Conservation (phyloP, 2,113 vertebrate genomes). For the Nycticorax nycticorax region DNA sequence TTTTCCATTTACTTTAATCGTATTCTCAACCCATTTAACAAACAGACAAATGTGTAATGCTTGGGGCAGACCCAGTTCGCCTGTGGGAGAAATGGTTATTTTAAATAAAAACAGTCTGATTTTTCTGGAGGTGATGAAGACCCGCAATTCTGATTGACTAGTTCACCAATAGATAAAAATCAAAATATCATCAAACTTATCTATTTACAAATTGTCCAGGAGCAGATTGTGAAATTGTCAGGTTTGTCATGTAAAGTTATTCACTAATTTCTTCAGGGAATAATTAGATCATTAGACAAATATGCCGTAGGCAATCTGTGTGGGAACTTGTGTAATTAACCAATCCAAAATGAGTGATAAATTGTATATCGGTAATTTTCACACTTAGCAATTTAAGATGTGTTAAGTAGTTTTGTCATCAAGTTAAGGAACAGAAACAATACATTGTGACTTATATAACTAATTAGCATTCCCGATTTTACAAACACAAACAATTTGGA, state of each 20-base stretch:
- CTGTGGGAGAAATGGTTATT: slow-evolving; percentile 58
- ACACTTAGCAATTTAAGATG: slow-evolving; percentile 63
- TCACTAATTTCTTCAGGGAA: slow-evolving; percentile 70
- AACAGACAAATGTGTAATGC: slow-evolving; percentile 55
- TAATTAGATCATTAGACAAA: slow-evolving; percentile 65
- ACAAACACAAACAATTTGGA: slow-evolving; percentile 70
- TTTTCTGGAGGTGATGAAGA: slow-evolving; percentile 62
- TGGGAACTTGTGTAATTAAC: slow-evolving; percentile 70
- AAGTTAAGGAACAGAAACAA: slow-evolving; percentile 61
- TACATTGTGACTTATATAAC: slow-evolving; percentile 67
- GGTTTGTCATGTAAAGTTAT: slow-evolving; percentile 70
- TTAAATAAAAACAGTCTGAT: slow-evolving; percentile 58
- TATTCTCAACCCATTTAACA: slow-evolving; percentile 47
- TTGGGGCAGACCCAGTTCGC: slow-evolving; percentile 67
- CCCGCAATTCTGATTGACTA: slow-evolving; percentile 67
- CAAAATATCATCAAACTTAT: slow-evolving; percentile 71
- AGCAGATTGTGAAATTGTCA: slow-evolving; percentile 68
- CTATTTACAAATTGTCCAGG: slow-evolving; percentile 66
- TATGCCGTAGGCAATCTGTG: slow-evolving; percentile 69
- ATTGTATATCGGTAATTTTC: slow-evolving; percentile 68
- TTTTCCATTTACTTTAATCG: slow-evolving; percentile 57
- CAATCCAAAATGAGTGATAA: slow-evolving; percentile 72
- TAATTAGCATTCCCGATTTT: slow-evolving; percentile 65
- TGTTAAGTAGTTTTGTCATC: slow-evolving; percentile 69
- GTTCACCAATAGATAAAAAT: slow-evolving; percentile 69